phyloP scores from a whole-genome alignment of 2,113 vertebrate genomes.

The Campylomormyrus tamandua region DNA sequence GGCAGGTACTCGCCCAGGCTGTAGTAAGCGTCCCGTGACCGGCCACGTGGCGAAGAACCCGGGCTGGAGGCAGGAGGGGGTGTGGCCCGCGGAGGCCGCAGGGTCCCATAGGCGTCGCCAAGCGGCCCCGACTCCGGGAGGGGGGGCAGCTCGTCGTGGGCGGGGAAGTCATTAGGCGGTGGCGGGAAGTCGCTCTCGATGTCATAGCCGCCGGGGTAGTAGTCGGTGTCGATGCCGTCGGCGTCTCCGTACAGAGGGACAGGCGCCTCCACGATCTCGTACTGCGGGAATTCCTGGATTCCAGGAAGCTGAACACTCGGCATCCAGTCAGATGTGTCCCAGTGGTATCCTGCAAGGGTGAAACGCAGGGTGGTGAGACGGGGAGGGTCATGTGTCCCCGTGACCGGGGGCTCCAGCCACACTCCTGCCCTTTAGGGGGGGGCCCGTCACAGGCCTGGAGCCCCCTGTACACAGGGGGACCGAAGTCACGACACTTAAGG shows the following conservation, averaged over 20 bases:
- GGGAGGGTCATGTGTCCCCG: too few relatives aligned
- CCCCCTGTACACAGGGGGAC: too few relatives aligned
- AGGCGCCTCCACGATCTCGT: constrained; percentile 83
- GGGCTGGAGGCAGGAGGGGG: constrained; percentile 51
- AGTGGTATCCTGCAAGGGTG: constrained; percentile 81
- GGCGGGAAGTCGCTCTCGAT: constrained; percentile 95
- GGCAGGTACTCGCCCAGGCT: constrained; percentile 86
- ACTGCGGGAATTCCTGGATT: constrained; percentile 95
- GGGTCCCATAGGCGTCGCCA: constrained; percentile 75
- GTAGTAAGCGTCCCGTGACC: constrained; percentile 76
- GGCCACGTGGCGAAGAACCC: constrained; percentile 61
- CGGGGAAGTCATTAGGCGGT: constrained; percentile 84
- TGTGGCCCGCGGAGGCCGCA: constrained; percentile 71
- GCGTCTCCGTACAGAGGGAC: constrained; percentile 82
- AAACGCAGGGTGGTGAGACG: background rate
- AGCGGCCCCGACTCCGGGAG: constrained; percentile 74
- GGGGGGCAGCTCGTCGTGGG: constrained; percentile 80
- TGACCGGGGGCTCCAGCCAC: too few relatives aligned
- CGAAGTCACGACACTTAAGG: background rate
- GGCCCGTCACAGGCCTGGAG: too few relatives aligned
- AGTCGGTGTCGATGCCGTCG: constrained; percentile 87
- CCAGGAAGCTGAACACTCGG: constrained; percentile 90
- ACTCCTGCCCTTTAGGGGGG: too few relatives aligned
- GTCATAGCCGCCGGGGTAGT: constrained; percentile 94
- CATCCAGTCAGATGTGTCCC: constrained; percentile 99